Conservation (phyloP, 2,113 vertebrate species). For the Mormyrus iriodes region DNA sequence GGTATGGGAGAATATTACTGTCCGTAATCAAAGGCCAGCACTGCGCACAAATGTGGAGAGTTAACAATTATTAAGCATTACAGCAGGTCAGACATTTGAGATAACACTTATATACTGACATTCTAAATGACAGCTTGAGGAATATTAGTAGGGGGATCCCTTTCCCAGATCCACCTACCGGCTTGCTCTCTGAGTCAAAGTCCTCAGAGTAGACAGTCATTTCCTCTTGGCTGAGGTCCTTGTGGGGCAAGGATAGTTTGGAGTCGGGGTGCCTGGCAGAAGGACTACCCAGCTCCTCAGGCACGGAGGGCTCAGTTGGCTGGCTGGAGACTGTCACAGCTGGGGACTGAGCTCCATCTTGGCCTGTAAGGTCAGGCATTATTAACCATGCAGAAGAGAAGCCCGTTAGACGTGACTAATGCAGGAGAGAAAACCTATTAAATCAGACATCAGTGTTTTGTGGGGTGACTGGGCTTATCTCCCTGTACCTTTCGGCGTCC, state of each 20-base stretch:
- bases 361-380: slow-evolving; percentile 50
- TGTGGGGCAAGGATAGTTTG: slow-evolving; percentile 43
- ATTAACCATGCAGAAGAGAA: not conserved
- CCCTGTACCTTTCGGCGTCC: slow-evolving; percentile 46
- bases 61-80: not conserved
- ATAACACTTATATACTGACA: not conserved
- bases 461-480: not conserved
- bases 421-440: not conserved
- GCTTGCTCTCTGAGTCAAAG: slow-evolving; percentile 60
- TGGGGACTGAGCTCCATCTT: slow-evolving; percentile 48
- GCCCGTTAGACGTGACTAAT: not conserved
- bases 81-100: not conserved
- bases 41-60: not conserved
- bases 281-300: slow-evolving; percentile 60
- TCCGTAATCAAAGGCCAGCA: not conserved
- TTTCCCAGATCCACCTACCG: slow-evolving; percentile 55
- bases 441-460: not conserved
- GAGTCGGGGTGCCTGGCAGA: slow-evolving; percentile 47
- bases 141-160: not conserved
- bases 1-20: not conserved
- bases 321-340: slow-evolving; percentile 60
- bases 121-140: not conserved
- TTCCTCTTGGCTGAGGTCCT: slow-evolving; percentile 55
- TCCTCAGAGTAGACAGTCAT: slow-evolving; percentile 68
- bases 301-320: slow-evolving; percentile 63